These are phyloP conservation scores for Bucco capensis DNA, from an alignment of 2,113 vertebrate species.

Conservation along the genomic window DNA sequence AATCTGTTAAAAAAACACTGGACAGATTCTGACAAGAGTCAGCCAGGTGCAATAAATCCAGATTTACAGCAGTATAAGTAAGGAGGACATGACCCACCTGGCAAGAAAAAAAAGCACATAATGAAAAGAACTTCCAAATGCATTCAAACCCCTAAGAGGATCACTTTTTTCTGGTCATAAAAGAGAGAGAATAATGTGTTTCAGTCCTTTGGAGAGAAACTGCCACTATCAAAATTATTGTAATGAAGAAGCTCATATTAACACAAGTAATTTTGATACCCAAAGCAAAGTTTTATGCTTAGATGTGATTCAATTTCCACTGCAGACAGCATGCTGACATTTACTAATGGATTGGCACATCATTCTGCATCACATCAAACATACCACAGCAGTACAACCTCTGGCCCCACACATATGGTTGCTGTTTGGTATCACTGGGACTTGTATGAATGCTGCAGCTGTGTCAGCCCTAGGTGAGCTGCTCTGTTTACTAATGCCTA, in stretches of 20 bases:
- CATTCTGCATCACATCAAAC: not conserved
- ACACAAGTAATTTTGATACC: not conserved
- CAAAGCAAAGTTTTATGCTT: not conserved
- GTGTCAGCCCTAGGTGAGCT: not conserved
- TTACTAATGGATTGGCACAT: constrained; percentile 16
- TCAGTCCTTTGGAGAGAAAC: not conserved
- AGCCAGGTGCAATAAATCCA: not conserved
- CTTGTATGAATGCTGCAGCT: not conserved
- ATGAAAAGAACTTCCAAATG: not conserved
- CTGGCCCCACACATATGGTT: not conserved
- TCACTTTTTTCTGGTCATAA: not conserved
- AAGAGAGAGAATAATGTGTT: not conserved
- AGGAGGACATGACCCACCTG: not conserved
- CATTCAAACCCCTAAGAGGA: not conserved
- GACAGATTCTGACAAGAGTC: not conserved
- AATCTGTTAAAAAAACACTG: not conserved
- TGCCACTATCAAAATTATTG: not conserved
- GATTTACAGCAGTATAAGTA: not conserved
- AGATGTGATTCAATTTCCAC: not conserved
- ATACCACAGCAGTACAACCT: not conserved
- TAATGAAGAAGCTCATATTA: not conserved
- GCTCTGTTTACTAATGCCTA: not conserved
- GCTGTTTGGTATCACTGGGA: not conserved
- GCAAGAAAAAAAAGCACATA: not conserved
- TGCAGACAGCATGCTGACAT: not conserved